These are phyloP conservation scores for Ichneumon xanthorius DNA, from an alignment of 2,888 invertebrate species.

Conservation along the genomic window DNA sequence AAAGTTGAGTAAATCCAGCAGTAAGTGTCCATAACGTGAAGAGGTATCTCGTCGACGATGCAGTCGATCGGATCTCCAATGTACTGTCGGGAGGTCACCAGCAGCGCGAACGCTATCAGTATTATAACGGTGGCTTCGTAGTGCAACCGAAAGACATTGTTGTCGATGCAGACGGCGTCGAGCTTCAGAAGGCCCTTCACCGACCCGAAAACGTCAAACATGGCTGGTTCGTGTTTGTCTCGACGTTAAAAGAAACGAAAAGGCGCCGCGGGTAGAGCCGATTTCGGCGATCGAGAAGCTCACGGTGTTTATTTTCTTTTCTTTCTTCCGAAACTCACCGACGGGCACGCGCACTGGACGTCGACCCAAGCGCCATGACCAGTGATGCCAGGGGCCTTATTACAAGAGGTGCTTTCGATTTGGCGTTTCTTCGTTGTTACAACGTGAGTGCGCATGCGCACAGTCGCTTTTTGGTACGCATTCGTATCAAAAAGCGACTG, in stretches of 20 bases:
- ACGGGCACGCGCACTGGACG: constrained; percentile 53
- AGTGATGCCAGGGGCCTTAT: too few species aligned
- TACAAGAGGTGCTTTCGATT: too few species aligned
- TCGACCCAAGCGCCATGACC: constrained; percentile 53
- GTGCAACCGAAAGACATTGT: constrained; percentile 96
- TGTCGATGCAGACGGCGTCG: constrained; percentile 96
- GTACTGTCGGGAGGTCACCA: constrained; percentile 97
- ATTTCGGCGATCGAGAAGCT: not conserved
- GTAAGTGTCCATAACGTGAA: constrained; percentile 96
- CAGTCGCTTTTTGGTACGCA: too few species aligned
- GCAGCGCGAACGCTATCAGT: constrained; percentile 95
- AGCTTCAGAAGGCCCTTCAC: constrained; percentile 96
- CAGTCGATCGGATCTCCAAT: constrained; percentile 99
- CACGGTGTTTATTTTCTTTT: constrained; percentile 1
- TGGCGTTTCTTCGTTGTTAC: too few species aligned
- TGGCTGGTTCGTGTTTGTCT: constrained; percentile 82
- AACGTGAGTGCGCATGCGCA: too few species aligned
- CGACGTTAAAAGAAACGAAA: not conserved
- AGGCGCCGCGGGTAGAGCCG: not conserved
- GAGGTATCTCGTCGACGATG: constrained; percentile 95
- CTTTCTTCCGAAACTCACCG: constrained; percentile 59
- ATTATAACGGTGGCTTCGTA: constrained; percentile 97
- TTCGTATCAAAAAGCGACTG: too few species aligned
- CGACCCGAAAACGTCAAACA: constrained; percentile 98
- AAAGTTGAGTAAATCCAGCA: constrained; percentile 95